A percentile compares a stretch with the other conserved stretches of the same genome.
Conservation (phyloP, 92 coral and sea anemone genomes). For the Meandrina meandrites region DNA sequence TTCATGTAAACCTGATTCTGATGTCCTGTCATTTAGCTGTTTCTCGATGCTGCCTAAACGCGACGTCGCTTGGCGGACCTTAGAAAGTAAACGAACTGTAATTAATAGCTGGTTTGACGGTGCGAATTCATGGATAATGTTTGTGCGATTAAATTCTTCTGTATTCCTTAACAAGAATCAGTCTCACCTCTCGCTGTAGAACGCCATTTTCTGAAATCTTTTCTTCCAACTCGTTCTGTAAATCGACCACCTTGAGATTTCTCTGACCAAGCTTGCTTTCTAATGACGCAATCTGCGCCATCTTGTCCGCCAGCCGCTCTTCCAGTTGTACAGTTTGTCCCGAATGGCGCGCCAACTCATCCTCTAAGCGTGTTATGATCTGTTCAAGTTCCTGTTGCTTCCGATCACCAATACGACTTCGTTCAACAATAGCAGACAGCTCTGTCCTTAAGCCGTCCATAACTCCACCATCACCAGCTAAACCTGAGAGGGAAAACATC, state of each 20-base stretch:
- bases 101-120: no score
- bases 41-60: constrained; percentile 73
- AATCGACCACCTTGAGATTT: constrained; percentile 84
- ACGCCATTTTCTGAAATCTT: constrained; percentile 66
- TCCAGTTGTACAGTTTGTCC: constrained; percentile 85
- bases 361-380: constrained; percentile 87
- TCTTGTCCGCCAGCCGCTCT: constrained; percentile 91
- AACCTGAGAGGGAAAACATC: constrained; percentile 36
- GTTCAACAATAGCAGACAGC: constrained; percentile 92
- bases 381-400: constrained; percentile 95
- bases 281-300: constrained; percentile 79
- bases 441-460: constrained; percentile 97
- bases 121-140: neutral
- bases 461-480: constrained; percentile 88
- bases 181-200: constrained; percentile 92
- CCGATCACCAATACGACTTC: constrained; percentile 97
- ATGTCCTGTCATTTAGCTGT: constrained; percentile 78
- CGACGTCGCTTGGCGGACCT: constrained; percentile 85
- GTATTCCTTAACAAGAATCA: neutral
- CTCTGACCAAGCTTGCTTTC: constrained; percentile 93
- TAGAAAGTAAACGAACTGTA: neutral
- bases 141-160: neutral
- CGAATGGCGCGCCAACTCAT: constrained; percentile 81
- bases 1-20: constrained; percentile 72
- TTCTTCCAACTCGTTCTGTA: constrained; percentile 83